Evolutionary conservation across 2,888 invertebrate genomes (phyloP).

Genomic region (Ophion obscuratus): DNA sequence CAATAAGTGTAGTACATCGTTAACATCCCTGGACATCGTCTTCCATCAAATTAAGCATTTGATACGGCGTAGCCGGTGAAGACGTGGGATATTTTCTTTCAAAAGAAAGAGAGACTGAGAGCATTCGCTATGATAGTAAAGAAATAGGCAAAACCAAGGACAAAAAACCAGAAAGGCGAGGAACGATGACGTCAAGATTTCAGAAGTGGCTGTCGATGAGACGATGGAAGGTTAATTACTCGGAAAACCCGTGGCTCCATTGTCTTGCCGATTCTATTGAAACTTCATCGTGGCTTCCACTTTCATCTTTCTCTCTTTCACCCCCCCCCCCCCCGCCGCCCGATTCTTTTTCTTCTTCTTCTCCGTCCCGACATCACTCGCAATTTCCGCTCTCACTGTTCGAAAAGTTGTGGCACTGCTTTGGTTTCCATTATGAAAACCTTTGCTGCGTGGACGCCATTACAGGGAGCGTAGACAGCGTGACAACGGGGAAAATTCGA

Average conservation of each 20-base stretch:
- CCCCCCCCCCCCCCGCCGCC: not conserved
- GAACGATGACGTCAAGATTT: not conserved
- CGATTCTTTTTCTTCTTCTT: constrained; percentile 17
- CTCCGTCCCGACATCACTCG: constrained; percentile 6
- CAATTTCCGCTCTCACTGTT: constrained; percentile 42
- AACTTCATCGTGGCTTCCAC: constrained; percentile 32
- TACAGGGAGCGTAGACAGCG: constrained; percentile 44
- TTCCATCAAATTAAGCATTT: constrained; percentile 40
- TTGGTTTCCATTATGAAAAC: constrained; percentile 30
- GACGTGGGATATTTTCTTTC: not conserved
- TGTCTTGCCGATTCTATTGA: constrained; percentile 66
- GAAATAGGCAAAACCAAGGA: constrained; percentile 6
- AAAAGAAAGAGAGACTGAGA: not conserved
- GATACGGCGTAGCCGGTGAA: not conserved
- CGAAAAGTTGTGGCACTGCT: constrained; percentile 39
- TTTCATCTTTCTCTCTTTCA: not conserved
- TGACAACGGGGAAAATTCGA: constrained; percentile 69
- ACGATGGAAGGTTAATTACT: constrained; percentile 65
- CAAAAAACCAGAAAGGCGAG: constrained; percentile 9
- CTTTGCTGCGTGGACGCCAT: constrained; percentile 38
- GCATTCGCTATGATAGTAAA: constrained; percentile 1
- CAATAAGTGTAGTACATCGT: constrained; percentile 45
- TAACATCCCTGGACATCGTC: constrained; percentile 47
- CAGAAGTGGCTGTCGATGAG: constrained; percentile 6
- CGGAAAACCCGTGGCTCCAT: constrained; percentile 66